Base-by-base conservation (phyloP, 2,888 invertebrate species). In the Diadegma fenestrale region DNA sequence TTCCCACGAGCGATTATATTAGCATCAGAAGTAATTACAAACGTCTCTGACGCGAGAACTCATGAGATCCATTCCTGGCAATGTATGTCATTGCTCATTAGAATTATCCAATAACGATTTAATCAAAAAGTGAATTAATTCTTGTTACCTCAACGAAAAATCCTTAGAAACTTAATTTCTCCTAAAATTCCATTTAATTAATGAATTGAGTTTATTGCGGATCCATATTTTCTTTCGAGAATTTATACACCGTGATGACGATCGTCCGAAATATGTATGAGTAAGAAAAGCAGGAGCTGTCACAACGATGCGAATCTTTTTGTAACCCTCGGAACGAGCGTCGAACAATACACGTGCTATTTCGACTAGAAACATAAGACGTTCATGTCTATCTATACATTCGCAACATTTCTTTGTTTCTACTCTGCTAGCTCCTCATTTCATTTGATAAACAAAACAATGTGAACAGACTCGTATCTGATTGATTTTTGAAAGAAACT, bases 301-400 rank as follows among this genome's bases (percentile, higher is more conserved):
- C 41, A 8, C 75, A 45, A 45, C 37, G 51, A 63, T 54, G 37
- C 78, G 51, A 78, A 68, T 19, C 66, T 43, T 80, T 37, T 48
- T 51, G 71, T 68, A 22, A 77, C 77, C 63, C 82, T 66, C 63
- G 51, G 41, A 22, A 54, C 68, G 51, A 48, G 68, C 78, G 48
- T 43, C 63, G 37, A 37, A 41, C 33, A 33, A 33, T 33, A 33
- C 4, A 33, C 61, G 14, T 61, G 61, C 41, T 73, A 61, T 41
- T 26, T 66, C 54, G 68, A 58, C 61, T 41, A 30, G 76, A 48
- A 76, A 76, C 33, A 76, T 64, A 64, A 51, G 63, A 58, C 63
- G 63, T 33, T 71, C n/a, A n/a, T 71, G 30, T 61, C 33, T 48
- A 19, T 48, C 48, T 48, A 17, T 51, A 51, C n/a, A 51, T 77